These are phyloP conservation scores for Lethocerus indicus DNA, from an alignment of 1,140 invertebrate genomes.

Conservation along the genomic window DNA sequence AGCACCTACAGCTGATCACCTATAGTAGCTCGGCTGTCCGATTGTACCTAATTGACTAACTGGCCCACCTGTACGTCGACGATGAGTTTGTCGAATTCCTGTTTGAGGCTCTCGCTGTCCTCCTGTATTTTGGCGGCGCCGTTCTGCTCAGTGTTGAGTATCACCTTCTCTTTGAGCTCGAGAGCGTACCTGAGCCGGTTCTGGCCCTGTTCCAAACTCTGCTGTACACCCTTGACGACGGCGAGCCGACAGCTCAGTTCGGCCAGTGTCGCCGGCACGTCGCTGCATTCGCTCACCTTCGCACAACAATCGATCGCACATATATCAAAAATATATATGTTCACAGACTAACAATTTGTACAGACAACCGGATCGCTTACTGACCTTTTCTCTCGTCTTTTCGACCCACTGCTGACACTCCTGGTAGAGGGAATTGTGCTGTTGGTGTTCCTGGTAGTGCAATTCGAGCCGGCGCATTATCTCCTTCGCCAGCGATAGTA, in stretches of 20 bases:
- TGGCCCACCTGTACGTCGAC: conserved; percentile 41
- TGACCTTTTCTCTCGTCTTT: conserved; percentile 55
- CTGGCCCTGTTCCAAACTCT: conserved; percentile 76
- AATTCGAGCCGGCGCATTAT: conserved; percentile 78
- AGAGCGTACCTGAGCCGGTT: conserved; percentile 75
- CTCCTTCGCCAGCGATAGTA: conserved; percentile 83
- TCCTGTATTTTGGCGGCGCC: conserved; percentile 77
- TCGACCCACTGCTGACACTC: conserved; percentile 87
- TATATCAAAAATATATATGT: too few species aligned
- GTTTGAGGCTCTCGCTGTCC: conserved; percentile 70
- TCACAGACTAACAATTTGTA: not conserved
- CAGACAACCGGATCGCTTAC: too few species aligned
- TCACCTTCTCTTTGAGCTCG: conserved; percentile 83
- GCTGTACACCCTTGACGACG: conserved; percentile 63
- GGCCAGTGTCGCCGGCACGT: conserved; percentile 52
- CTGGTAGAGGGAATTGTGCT: conserved; percentile 71
- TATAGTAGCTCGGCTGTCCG: too few species aligned
- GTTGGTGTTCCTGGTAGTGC: conserved; percentile 77
- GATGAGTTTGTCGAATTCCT: conserved; percentile 73
- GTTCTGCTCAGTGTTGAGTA: conserved; percentile 75
- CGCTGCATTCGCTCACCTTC: too few species aligned
- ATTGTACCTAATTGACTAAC: too few species aligned
- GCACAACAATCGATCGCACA: too few species aligned
- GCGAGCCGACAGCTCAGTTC: conserved; percentile 73
- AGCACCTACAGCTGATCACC: too few species aligned